A percentile compares a stretch with the other conserved stretches of the same genome.
phyloP scores from a whole-genome alignment of 1,140 invertebrate genomes.

The Batillaria attramentaria region DNA sequence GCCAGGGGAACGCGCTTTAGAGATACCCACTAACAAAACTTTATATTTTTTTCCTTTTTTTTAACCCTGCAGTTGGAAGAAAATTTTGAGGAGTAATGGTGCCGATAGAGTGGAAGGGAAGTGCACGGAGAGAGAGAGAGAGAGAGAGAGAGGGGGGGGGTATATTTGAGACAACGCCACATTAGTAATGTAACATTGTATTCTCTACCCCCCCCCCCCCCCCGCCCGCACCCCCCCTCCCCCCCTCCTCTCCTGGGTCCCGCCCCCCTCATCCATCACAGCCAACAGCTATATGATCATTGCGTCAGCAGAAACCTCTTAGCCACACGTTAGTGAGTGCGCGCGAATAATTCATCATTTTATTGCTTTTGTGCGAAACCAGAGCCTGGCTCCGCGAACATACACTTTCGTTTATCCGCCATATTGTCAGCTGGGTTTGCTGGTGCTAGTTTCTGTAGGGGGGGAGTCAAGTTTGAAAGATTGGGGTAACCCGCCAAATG shows the following conservation, averaged over 20 bases:
- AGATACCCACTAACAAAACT: no score
- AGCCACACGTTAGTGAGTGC: neutral
- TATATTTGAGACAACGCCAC: neutral
- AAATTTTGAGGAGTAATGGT: no score
- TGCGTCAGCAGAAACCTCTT: neutral
- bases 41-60: no score
- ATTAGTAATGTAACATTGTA: neutral
- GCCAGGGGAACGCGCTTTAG: no score
- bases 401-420: no score
- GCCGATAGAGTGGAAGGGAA: no score
- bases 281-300: neutral
- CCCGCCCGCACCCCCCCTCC: neutral
- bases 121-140: neutral
- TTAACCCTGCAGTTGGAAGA: no score
- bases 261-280: conserved; percentile 4
- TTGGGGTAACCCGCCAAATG: no score
- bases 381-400: no score
- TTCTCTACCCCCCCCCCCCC: neutral
- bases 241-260: neutral
- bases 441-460: no score
- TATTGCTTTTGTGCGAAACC: neutral
- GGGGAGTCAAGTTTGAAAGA: no score
- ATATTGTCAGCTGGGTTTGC: no score
- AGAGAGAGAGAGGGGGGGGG: conserved; percentile 1
- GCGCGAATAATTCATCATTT: conserved; percentile 1